Percentiles rank a stretch among this genome's conserved stretches.
These are phyloP conservation scores for Ornithorhynchus anatinus DNA, from an alignment of 2,113 vertebrate species.

Conservation along the genomic window DNA sequence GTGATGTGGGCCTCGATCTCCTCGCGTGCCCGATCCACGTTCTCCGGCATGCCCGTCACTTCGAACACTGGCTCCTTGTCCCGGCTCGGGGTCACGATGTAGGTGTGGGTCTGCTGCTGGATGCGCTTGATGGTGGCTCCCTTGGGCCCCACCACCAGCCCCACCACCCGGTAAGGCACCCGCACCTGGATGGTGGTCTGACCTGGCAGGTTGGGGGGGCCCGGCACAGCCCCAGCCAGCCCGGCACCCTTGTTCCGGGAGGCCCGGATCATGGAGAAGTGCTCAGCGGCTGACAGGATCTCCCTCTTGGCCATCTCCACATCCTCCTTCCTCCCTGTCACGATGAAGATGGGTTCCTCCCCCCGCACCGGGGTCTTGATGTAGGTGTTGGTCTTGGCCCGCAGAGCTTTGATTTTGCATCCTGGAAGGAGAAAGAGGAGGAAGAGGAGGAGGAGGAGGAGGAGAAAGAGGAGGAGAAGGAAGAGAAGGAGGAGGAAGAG, in stretches of 20 bases:
- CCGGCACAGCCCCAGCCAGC: slow-evolving; percentile 74
- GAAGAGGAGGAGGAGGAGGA: accelerated
- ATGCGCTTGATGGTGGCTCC: slow-evolving; percentile 98
- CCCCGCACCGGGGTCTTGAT: slow-evolving; percentile 96
- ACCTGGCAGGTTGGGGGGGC: slow-evolving; percentile 89
- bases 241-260: slow-evolving; percentile 81
- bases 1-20: slow-evolving; percentile 99
- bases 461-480: no score
- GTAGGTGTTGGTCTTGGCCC: slow-evolving; percentile 97
- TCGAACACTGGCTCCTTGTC: slow-evolving; percentile 97
- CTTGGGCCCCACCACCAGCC: slow-evolving; percentile 94
- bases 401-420: slow-evolving; percentile 98
- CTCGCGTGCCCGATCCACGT: slow-evolving; percentile 91
- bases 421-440: slow-evolving; percentile 58
- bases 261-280: slow-evolving; percentile 96
- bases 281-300: slow-evolving; percentile 92
- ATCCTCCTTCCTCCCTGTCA: slow-evolving; percentile 92
- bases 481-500: accelerated
- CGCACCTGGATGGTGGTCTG: slow-evolving; percentile 97
- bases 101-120: slow-evolving; percentile 97
- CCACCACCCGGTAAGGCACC: slow-evolving; percentile 94
- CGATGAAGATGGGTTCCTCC: slow-evolving; percentile 93
- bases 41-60: slow-evolving; percentile 97
- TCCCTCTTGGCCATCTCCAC: slow-evolving; percentile 96
- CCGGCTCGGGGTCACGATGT: slow-evolving; percentile 93